These are phyloP conservation scores for Oncorhynchus kisutch DNA, from an alignment of 2,113 vertebrate species.

Conservation along the genomic window DNA sequence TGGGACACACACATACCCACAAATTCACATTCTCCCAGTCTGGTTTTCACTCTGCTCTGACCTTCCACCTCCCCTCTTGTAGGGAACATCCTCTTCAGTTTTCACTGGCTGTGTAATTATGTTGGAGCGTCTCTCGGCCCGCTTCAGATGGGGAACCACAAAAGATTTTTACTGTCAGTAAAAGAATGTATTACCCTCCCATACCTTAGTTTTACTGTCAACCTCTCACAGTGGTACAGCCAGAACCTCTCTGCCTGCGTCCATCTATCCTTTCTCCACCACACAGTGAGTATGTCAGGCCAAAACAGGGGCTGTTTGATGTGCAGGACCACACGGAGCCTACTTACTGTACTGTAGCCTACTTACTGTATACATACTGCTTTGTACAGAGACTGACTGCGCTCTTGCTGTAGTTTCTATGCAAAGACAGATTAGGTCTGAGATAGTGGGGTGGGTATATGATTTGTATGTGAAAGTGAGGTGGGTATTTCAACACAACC, in stretches of 20 bases:
- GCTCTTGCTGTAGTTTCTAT: not conserved
- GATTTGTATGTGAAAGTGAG: not conserved
- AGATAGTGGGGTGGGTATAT: not conserved
- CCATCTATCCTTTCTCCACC: constrained; percentile 37
- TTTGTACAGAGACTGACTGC: too few relatives aligned
- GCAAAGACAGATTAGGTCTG: not conserved
- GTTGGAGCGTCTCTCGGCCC: constrained; percentile 46
- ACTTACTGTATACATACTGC: not conserved
- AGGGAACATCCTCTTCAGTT: constrained; percentile 49
- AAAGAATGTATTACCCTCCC: constrained; percentile 56
- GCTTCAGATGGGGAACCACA: constrained; percentile 34
- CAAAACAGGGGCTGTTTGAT: constrained; percentile 53
- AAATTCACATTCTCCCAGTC: constrained; percentile 52
- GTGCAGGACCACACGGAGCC: not conserved
- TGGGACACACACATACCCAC: constrained; percentile 8
- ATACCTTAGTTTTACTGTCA: constrained; percentile 45
- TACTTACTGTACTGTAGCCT: constrained; percentile 8
- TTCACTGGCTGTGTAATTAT: constrained; percentile 57
- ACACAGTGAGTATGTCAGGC: constrained; percentile 13
- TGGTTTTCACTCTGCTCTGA: constrained; percentile 47
- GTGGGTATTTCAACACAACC: not conserved
- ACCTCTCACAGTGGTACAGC: constrained; percentile 20
- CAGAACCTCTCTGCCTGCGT: constrained; percentile 28
- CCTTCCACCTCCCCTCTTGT: constrained; percentile 38
- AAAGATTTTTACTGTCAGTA: constrained; percentile 51